Percentiles rank a stretch among this genome's conserved stretches.
phyloP scores from a whole-genome alignment of 2,113 vertebrate species.

The Phyllostomus hastatus region DNA sequence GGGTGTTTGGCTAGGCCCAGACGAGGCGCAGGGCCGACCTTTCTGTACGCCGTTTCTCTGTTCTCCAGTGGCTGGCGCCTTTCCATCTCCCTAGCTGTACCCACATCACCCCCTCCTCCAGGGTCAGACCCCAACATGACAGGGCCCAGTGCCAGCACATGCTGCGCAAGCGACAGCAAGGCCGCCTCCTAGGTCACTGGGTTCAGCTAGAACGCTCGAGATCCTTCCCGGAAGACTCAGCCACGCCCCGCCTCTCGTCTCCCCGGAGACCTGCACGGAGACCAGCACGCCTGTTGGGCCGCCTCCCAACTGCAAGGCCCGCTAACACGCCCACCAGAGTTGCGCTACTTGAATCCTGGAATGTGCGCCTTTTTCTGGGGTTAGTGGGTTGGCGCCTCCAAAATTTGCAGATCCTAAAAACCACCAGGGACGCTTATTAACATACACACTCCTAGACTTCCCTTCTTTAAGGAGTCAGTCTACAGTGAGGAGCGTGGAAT shows the following conservation, averaged over 20 bases:
- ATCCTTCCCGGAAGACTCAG: background rate
- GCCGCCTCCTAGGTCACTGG: background rate
- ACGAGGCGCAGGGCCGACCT: too few species aligned
- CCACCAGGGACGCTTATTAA: background rate
- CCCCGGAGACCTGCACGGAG: background rate
- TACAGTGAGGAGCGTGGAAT: background rate
- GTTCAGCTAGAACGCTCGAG: background rate
- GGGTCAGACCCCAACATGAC: background rate
- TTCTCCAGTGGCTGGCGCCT: too few species aligned
- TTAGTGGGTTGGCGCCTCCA: background rate
- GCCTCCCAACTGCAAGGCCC: rapidly evolving
- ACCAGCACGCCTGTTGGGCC: background rate
- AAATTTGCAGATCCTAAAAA: background rate
- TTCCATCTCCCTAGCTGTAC: background rate
- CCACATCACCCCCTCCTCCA: background rate
- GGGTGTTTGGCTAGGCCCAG: background rate
- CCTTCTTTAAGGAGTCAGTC: background rate
- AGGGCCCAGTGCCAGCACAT: background rate
- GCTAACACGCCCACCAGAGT: rapidly evolving
- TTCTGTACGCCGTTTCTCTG: background rate
- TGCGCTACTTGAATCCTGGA: too few species aligned
- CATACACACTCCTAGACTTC: background rate
- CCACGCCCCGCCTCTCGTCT: background rate
- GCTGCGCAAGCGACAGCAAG: too few species aligned
- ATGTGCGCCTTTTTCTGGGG: background rate